Percentiles rank a stretch among this genome's conserved stretches.
phyloP scores from a whole-genome alignment of 2,888 invertebrate species.

The Drosophila mulleri region DNA sequence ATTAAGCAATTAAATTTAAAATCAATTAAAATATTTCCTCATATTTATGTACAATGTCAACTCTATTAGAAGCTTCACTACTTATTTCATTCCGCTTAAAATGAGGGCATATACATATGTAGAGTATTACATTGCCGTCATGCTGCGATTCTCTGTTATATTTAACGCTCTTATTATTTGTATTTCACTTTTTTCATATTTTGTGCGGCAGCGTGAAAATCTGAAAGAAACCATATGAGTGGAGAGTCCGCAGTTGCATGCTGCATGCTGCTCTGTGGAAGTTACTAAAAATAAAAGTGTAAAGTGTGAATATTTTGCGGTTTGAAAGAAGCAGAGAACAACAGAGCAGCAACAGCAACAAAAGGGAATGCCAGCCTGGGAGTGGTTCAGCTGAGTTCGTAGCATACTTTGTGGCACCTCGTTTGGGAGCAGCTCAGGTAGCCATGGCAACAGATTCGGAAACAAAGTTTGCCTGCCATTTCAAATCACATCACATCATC shows the following conservation, averaged over 20 bases:
- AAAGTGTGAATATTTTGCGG: slow-evolving; percentile 37
- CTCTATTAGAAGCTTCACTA: not conserved
- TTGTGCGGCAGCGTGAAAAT: slow-evolving; percentile 60
- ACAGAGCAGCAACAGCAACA: not conserved
- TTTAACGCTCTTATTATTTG: slow-evolving; percentile 57
- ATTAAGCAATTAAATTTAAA: too few relatives aligned
- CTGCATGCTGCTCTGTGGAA: slow-evolving; percentile 16
- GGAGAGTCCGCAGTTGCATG: slow-evolving; percentile 28
- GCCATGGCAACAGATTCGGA: slow-evolving; percentile 25
- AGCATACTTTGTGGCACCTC: slow-evolving; percentile 34
- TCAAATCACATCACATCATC: not conserved
- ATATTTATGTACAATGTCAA: too few relatives aligned
- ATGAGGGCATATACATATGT: not conserved
- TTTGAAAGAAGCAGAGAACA: slow-evolving; percentile 16
- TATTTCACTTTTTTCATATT: slow-evolving; percentile 42
- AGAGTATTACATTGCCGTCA: slow-evolving; percentile 37
- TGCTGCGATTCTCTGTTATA: not conserved
- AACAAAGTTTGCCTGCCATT: not conserved
- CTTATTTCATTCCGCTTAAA: not conserved
- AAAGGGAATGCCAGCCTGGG: slow-evolving; percentile 5
- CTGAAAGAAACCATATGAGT: slow-evolving; percentile 71
- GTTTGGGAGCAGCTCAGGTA: slow-evolving; percentile 21
- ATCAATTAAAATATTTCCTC: too few relatives aligned
- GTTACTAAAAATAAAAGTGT: slow-evolving; percentile 66
- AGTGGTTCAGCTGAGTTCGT: slow-evolving; percentile 22